Evolutionary conservation across 2,888 invertebrate genomes (phyloP), one percentile per base, ranked within the genome.

Genomic region (Eumerus sabulonum): DNA sequence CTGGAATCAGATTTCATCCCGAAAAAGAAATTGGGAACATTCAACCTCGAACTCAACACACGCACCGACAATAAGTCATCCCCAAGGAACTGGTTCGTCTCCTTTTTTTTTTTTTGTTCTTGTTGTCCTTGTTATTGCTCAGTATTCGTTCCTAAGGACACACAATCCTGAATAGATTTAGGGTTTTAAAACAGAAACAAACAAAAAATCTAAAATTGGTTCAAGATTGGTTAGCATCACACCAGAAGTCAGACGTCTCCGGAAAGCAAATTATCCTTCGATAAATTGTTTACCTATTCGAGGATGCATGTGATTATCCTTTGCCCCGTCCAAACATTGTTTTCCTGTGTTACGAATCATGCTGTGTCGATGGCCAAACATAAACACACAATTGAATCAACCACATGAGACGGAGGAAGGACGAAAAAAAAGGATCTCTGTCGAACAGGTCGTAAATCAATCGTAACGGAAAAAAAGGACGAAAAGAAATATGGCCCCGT

Each of bases 1-100:
- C 35, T 38, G 72, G 76, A 66, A 62, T 77, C 73, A 35, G 42
- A 68, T 77, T 77, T 77, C 77, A 77, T 48, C 53, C 62, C 14
- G n/a, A 44, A 36, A 12, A 66, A 19, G 44, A 68, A 60, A 53
- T 2, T 12, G 18, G 19, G 1, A n/a, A 14, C n/a, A 51, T 27
- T 18, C 19, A 1, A 59, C 38, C 18, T 62, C 45, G 45, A 62
- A 40, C 47, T 68, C 50, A 51, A 50, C 11, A 50, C 11, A 54
- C 36, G 36, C 44, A 35, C 14, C 36, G 42, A 48, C 47, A 16
- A 19, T 17, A 7, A 40, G 3, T 40, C n/a, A 40, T 40, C 11
- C 9, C 40, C 3, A 40, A 11, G 3, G n/a, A 9, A 9, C 9
- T 40, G 2, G 5, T 9, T 40, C 40, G 11, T 40, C 40, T n/a